Percentiles rank a stretch among this genome's conserved stretches.
Evolutionary conservation across 2,797 vertebrate genomes (phyloP).

Genomic region (Galaxias olidus): DNA sequence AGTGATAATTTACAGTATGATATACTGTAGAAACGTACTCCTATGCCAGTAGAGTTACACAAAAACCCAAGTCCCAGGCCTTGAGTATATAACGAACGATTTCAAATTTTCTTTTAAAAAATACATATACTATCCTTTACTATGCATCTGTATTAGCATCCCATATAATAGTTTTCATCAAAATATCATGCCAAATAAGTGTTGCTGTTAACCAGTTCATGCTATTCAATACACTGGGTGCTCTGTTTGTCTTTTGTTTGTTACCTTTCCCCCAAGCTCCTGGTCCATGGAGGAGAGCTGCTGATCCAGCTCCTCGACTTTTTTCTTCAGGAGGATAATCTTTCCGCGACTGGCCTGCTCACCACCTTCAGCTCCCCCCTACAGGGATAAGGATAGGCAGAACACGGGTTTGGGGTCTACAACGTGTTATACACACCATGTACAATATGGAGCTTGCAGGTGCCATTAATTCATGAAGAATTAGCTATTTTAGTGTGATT

Average conservation of each 20-base stretch:
- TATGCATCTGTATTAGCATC: neutral
- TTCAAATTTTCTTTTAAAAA: too few relatives aligned
- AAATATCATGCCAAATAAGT: neutral
- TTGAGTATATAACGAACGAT: too few relatives aligned
- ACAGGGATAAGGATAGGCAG: constrained; percentile 49
- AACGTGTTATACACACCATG: too few relatives aligned
- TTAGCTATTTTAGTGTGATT: neutral
- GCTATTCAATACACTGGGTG: neutral
- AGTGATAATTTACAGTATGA: too few relatives aligned
- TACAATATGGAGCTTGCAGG: too few relatives aligned
- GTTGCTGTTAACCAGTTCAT: neutral
- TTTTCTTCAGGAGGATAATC: constrained; percentile 85
- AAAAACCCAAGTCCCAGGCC: too few relatives aligned
- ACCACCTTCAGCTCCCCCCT: constrained; percentile 74
- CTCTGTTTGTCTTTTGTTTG: neutral
- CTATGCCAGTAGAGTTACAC: too few relatives aligned
- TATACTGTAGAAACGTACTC: too few relatives aligned
- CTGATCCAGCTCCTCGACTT: constrained; percentile 85
- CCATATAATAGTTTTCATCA: too few relatives aligned
- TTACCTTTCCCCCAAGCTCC: constrained; percentile 79
- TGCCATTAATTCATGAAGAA: neutral
- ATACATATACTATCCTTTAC: too few relatives aligned
- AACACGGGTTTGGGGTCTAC: neutral
- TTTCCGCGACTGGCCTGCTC: constrained; percentile 87
- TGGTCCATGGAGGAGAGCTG: constrained; percentile 76